These are phyloP conservation scores for Ornithorhynchus anatinus DNA, from an alignment of 2,113 vertebrate species.

Conservation along the genomic window DNA sequence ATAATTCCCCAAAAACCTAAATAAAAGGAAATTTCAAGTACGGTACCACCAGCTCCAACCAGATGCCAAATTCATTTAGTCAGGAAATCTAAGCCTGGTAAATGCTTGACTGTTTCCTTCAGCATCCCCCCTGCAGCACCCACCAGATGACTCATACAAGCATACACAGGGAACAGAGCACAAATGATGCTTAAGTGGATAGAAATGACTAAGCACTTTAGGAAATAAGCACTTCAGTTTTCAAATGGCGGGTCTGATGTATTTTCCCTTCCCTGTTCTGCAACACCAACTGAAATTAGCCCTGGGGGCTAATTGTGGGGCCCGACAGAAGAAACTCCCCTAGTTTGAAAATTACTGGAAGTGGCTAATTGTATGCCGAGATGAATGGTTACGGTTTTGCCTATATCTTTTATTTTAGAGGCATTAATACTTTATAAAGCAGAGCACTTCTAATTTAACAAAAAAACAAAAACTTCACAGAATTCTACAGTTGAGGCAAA, in stretches of 20 bases:
- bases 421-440: slow-evolving; percentile 5
- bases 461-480: no score
- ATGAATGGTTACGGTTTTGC: slow-evolving; percentile 2
- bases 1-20: background rate
- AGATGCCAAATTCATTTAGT: slow-evolving; percentile 23
- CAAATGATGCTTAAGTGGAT: slow-evolving; percentile 7
- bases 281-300: background rate
- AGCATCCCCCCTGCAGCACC: background rate
- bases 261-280: background rate
- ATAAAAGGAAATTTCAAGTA: slow-evolving; percentile 11
- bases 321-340: background rate
- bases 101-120: slow-evolving; percentile 1
- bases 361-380: background rate
- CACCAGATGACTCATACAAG: slow-evolving; percentile 20
- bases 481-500: slow-evolving; percentile 2
- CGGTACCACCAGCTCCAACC: background rate
- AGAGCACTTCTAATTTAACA: slow-evolving; percentile 1
- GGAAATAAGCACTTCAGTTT: slow-evolving; percentile 28
- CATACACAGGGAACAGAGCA: background rate
- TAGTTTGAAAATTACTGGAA: background rate
- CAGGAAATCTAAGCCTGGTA: background rate
- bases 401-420: background rate
- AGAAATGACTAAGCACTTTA: slow-evolving; percentile 32
- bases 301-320: background rate
- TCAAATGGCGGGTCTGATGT: background rate